Base-by-base conservation (phyloP, 2,888 invertebrate genomes). In the Salticus scenicus region DNA sequence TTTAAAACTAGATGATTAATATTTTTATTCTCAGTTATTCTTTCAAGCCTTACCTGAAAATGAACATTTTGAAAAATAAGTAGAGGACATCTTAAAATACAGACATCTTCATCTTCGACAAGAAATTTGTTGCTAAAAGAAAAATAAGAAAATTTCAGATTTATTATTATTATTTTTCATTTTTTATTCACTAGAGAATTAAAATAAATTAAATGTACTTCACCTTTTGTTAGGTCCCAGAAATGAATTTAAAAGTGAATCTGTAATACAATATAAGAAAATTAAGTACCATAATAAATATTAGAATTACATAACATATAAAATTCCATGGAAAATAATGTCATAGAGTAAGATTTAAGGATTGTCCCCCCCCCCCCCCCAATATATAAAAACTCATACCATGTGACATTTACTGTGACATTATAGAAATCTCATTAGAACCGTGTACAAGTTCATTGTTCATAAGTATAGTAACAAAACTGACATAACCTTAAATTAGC, bases 161-260 rank as follows among this genome's bases (percentile, higher is more conserved):
- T 47, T 47, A 8, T 47, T 47, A 17, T 47, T 47, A 47, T 12
- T 7, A 17, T 10, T 2, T 17, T 12, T 7, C n/a, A 2, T 47
- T 17, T 2, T 17, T 47, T 47, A 17, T 17, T n/a, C 14, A 47
- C 2, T 17, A 17, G 17, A 47, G 17, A 47, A 47, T 2, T 57
- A 57, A 24, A 30, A 66, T 66, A 30, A 66, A 2, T 28, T 30
- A 51, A 17, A 51, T 2, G 1, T 20, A 63, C 12, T 1, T 8
- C 75, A 82, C 81, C 81, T 82, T 71, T 82, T 82, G 28, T 31
- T 69, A 20, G 74, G 75, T n/a, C 81, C 81, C 17, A 75, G 42
- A 47, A 75, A 70, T 4, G 81, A 82, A 17, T 37, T 31, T n/a
- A 82, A 70, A 17, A 82, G 75, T 20, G 74, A 70, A 12, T 75